Conservation (phyloP, 1,140 invertebrate genomes). For the Episyrphus balteatus region DNA sequence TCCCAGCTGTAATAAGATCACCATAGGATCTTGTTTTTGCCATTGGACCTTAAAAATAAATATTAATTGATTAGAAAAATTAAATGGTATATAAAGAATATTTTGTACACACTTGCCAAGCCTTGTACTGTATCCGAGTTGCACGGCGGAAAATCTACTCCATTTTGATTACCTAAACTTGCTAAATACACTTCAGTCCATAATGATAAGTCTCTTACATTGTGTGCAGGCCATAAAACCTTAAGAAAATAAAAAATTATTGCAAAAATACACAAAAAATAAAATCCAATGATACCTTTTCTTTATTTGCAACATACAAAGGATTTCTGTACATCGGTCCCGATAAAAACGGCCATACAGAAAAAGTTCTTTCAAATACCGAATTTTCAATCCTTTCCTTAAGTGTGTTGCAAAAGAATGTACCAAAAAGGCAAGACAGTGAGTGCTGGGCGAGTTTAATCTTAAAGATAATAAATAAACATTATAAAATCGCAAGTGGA, state of each 20-base stretch:
- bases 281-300: slow-evolving; percentile 31
- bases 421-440: slow-evolving; percentile 93
- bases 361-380: slow-evolving; percentile 63
- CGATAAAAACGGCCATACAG: slow-evolving; percentile 78
- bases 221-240: slow-evolving; percentile 75
- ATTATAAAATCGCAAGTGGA: slow-evolving; percentile 1
- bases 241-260: slow-evolving; percentile 38
- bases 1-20: slow-evolving; percentile 57
- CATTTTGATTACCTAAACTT: slow-evolving; percentile 35
- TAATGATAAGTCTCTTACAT: slow-evolving; percentile 67
- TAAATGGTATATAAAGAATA: neutral
- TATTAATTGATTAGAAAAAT: neutral
- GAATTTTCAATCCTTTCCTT: slow-evolving; percentile 59
- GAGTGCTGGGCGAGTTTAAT: slow-evolving; percentile 90
- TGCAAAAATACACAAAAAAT: slow-evolving; percentile 2
- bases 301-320: slow-evolving; percentile 54
- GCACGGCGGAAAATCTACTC: slow-evolving; percentile 21
- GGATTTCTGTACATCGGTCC: slow-evolving; percentile 74
- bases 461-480: slow-evolving; percentile 41
- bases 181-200: slow-evolving; percentile 80
- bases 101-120: slow-evolving; percentile 18
- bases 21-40: slow-evolving; percentile 72
- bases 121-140: slow-evolving; percentile 36
- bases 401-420: slow-evolving; percentile 86
- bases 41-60: slow-evolving; percentile 41